Conservation (phyloP, 2,888 invertebrate species). For the Prosapia bicincta region DNA sequence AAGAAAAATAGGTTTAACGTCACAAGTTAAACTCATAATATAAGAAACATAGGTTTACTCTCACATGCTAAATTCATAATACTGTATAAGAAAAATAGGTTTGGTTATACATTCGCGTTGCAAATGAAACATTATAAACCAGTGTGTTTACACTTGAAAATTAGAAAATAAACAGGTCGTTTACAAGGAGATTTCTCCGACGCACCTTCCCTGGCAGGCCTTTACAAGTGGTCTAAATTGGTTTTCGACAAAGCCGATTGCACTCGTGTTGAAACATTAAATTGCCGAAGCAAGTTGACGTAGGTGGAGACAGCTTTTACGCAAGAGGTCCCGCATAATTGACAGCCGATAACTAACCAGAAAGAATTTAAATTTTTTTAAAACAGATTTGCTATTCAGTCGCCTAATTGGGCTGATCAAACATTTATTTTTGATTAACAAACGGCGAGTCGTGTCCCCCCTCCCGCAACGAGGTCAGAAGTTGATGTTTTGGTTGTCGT, state of each 20-base stretch:
- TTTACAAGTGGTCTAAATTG: neutral
- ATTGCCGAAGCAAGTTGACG: neutral
- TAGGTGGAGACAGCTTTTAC: neutral
- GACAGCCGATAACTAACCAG: conserved; percentile 2
- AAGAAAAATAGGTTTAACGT: too few species aligned
- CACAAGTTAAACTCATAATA: too few species aligned
- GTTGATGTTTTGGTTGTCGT: neutral
- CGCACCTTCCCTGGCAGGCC: too few species aligned
- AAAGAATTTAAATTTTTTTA: neutral
- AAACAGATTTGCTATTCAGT: neutral
- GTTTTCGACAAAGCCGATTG: neutral
- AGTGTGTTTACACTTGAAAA: too few species aligned
- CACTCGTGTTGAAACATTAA: neutral
- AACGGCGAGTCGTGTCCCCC: neutral
- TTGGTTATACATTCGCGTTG: too few species aligned
- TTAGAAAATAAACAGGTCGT: too few species aligned
- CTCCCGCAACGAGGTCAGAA: neutral
- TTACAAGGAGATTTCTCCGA: too few species aligned
- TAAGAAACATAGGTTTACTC: too few species aligned
- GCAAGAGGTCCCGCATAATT: neutral
- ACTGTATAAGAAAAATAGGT: too few species aligned
- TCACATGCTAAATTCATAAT: too few species aligned
- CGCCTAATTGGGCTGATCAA: neutral
- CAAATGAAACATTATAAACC: too few species aligned
- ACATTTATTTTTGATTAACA: neutral